A percentile compares a stretch with the other conserved stretches of the same genome.
Conservation (phyloP, 1,140 invertebrate genomes). For the Trichogramma pretiosum region DNA sequence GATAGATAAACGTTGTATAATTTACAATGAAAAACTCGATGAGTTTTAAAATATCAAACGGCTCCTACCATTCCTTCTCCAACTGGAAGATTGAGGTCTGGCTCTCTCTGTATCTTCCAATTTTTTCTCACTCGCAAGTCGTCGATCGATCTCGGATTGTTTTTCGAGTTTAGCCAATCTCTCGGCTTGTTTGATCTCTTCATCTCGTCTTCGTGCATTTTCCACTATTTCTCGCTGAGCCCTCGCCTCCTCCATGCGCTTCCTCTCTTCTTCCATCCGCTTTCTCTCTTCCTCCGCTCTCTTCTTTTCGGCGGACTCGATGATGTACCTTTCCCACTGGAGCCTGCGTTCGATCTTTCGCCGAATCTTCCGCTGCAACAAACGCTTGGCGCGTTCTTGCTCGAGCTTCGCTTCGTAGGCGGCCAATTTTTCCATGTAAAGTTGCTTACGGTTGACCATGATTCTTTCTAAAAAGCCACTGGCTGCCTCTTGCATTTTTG, state of each 20-base stretch:
- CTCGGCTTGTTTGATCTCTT: slow-evolving; percentile 44
- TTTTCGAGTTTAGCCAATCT: slow-evolving; percentile 55
- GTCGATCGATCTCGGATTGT: no score
- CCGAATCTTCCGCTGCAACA: slow-evolving; percentile 60
- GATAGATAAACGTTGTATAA: no score
- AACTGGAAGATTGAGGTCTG: no score
- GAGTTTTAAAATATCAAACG: no score
- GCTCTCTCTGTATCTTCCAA: no score
- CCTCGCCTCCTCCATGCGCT: slow-evolving; percentile 50
- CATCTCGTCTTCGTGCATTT: slow-evolving; percentile 38
- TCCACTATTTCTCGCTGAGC: slow-evolving; percentile 54
- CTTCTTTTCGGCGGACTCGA: slow-evolving; percentile 60
- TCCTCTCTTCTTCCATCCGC: slow-evolving; percentile 46
- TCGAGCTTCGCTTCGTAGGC: slow-evolving; percentile 67
- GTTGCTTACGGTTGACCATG: slow-evolving; percentile 62
- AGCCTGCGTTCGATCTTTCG: slow-evolving; percentile 66
- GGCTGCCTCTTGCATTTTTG: slow-evolving; percentile 72
- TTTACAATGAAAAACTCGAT: no score
- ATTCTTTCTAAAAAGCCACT: slow-evolving; percentile 72
- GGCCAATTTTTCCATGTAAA: slow-evolving; percentile 62
- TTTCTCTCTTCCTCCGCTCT: slow-evolving; percentile 60
- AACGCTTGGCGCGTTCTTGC: slow-evolving; percentile 62
- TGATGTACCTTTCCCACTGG: slow-evolving; percentile 61
- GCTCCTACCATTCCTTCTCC: no score
- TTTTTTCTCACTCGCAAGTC: no score